phyloP scores from a whole-genome alignment of 2,797 vertebrate genomes.

The Scleropages formosus region DNA sequence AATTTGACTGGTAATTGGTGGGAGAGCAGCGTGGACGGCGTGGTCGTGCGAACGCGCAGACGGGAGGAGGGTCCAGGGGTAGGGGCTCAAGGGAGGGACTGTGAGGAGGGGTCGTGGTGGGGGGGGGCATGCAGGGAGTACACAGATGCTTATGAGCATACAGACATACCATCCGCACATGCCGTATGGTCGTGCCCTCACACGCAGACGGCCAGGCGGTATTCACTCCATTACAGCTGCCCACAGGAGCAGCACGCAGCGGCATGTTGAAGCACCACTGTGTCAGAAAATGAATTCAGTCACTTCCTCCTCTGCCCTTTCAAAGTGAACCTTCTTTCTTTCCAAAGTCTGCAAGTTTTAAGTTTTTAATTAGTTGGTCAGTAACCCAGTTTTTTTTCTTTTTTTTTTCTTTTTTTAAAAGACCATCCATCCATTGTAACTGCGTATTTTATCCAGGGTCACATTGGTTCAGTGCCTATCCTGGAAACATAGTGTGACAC shows the following conservation, averaged over 20 bases:
- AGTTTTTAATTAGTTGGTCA: too few relatives aligned
- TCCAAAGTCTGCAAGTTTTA: too few relatives aligned
- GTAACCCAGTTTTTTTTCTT: too few relatives aligned
- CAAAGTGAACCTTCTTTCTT: too few relatives aligned
- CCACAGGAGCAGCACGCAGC: not conserved
- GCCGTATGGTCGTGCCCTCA: not conserved
- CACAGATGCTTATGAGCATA: not conserved
- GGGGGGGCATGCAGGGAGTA: not conserved
- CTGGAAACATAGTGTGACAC: too few relatives aligned
- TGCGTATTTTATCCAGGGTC: too few relatives aligned
- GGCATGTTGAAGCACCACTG: not conserved
- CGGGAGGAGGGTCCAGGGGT: constrained; percentile 14
- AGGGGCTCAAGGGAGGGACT: too few relatives aligned
- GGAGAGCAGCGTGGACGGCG: constrained; percentile 23
- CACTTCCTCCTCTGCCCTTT: too few relatives aligned
- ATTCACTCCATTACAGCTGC: not conserved
- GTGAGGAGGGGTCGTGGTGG: too few relatives aligned
- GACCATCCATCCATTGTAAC: too few relatives aligned
- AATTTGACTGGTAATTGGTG: constrained; percentile 45
- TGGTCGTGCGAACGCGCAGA: constrained; percentile 11
- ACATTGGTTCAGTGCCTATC: too few relatives aligned
- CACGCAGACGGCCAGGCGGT: not conserved
- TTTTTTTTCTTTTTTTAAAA: too few relatives aligned
- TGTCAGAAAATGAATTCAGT: not conserved
- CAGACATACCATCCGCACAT: not conserved